A percentile compares a stretch with the other conserved stretches of the same genome.
Conservation (phyloP, 2,797 vertebrate species). For the Cirrhinus molitorella region DNA sequence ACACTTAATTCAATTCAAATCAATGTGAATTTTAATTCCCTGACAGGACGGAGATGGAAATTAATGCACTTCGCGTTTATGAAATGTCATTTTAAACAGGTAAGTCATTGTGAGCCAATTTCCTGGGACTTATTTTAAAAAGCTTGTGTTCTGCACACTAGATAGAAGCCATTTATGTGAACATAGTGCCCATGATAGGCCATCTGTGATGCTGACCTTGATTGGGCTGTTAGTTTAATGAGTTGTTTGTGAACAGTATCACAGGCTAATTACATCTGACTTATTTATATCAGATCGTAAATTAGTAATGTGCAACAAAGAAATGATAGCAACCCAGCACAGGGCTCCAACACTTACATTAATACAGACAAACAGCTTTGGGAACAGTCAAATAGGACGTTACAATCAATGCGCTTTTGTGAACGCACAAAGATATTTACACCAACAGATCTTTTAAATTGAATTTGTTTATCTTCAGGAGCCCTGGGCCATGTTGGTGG, state of each 20-base stretch:
- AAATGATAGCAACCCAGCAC: conserved; percentile 37
- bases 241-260: conserved; percentile 13
- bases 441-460: neutral
- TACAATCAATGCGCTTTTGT: too few species aligned
- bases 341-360: conserved; percentile 37
- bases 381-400: conserved; percentile 12
- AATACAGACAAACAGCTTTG: conserved; percentile 35
- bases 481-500: conserved; percentile 38
- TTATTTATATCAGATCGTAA: conserved; percentile 30
- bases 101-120: conserved; percentile 13
- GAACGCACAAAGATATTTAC: neutral
- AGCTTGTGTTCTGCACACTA: neutral
- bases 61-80: neutral
- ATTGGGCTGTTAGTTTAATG: conserved; percentile 10
- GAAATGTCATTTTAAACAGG: neutral
- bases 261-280: conserved; percentile 24
- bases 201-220: conserved; percentile 36
- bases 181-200: conserved; percentile 24
- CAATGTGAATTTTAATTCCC: neutral
- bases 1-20: conserved; percentile 4
- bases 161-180: conserved; percentile 4
- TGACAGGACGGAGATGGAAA: neutral
- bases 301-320: conserved; percentile 27
- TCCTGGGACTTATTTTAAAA: neutral
- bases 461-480: neutral